Evolutionary conservation across 2,888 invertebrate species (phyloP).

Genomic region (Drosophila gaucha): DNA sequence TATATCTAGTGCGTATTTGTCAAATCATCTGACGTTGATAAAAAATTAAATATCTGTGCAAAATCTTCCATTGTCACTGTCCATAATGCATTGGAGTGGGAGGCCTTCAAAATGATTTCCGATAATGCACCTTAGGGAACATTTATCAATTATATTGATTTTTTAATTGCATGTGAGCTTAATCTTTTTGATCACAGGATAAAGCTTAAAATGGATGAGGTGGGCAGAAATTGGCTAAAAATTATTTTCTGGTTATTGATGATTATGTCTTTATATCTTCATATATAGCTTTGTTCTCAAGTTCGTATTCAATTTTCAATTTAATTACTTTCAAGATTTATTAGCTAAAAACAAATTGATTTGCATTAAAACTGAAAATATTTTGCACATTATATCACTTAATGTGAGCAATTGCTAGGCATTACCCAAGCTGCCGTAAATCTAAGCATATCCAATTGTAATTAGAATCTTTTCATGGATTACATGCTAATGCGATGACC

Average conservation of each 20-base stretch:
- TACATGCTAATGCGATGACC: constrained; percentile 8
- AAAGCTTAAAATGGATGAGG: neutral
- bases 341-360: constrained; percentile 2
- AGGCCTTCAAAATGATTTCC: neutral
- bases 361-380: neutral
- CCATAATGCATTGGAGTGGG: neutral
- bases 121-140: neutral
- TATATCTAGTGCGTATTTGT: constrained; percentile 18
- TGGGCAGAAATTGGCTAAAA: neutral
- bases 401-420: neutral
- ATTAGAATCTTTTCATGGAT: constrained; percentile 22
- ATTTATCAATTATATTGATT: constrained; percentile 3
- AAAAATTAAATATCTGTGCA: constrained; percentile 2
- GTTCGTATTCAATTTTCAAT: neutral
- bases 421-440: constrained; percentile 8
- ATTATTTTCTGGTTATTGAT: neutral
- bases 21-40: constrained; percentile 36
- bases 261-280: neutral
- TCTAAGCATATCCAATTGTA: constrained; percentile 4
- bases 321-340: neutral
- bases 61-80: constrained; percentile 39
- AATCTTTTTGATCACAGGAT: neutral
- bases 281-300: neutral
- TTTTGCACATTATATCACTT: constrained; percentile 3
- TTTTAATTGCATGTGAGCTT: neutral